Conservation (phyloP, 2,113 vertebrate genomes). For the cattle (Bos taurus) region DNA sequence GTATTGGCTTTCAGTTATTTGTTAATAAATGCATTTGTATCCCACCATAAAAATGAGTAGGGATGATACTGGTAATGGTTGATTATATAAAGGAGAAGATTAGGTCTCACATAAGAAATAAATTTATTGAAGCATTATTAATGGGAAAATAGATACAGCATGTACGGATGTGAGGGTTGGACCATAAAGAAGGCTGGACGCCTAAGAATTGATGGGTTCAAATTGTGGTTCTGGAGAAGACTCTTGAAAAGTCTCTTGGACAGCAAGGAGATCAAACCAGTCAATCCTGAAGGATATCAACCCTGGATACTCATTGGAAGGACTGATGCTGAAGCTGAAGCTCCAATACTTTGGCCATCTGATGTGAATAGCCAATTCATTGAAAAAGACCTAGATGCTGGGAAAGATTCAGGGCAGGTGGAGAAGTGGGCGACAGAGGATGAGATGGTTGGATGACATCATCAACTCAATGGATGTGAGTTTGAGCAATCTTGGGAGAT, state of each 20-base stretch:
- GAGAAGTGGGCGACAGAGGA: background rate
- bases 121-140: background rate
- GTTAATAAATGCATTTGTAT: background rate
- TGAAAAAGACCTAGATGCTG: background rate
- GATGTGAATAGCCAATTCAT: background rate
- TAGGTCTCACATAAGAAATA: background rate
- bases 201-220: background rate
- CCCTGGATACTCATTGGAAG: background rate
- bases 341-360: background rate
- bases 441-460: background rate
- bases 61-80: background rate
- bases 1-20: background rate
- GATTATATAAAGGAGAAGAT: background rate
- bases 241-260: background rate
- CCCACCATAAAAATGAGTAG: background rate
- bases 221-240: background rate
- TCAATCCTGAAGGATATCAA: background rate
- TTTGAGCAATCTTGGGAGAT: background rate
- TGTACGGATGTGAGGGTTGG: background rate
- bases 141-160: background rate
- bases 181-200: background rate
- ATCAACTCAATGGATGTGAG: background rate
- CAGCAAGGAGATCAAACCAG: background rate
- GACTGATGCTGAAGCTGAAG: background rate
- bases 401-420: background rate